A percentile compares a stretch with the other conserved stretches of the same genome.
phyloP scores from a whole-genome alignment of 2,113 vertebrate genomes.

The Varanus salvator region DNA sequence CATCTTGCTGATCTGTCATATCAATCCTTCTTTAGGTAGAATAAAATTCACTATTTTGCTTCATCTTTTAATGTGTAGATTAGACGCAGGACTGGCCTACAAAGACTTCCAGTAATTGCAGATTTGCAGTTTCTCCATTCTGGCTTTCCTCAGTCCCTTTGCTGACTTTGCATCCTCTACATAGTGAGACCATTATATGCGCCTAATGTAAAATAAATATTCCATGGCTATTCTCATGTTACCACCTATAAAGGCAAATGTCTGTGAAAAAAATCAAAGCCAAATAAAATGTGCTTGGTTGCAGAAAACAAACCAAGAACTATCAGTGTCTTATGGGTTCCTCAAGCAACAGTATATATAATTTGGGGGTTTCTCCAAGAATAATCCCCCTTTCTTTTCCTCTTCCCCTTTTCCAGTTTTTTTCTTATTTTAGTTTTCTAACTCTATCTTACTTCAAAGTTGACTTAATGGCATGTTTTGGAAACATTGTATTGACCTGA shows the following conservation, averaged over 20 bases:
- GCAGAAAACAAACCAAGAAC: conserved; percentile 62
- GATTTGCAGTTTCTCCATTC: conserved; percentile 54
- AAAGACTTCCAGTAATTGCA: conserved; percentile 50
- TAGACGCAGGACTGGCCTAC: conserved; percentile 28
- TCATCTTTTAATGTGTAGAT: conserved; percentile 38
- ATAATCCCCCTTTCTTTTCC: not conserved
- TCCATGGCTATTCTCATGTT: conserved; percentile 69
- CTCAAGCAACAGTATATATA: conserved; percentile 33
- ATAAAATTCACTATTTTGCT: conserved; percentile 23
- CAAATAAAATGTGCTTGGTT: conserved; percentile 58
- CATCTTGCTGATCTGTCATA: not conserved
- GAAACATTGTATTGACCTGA: not conserved
- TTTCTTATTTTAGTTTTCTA: not conserved
- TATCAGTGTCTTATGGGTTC: conserved; percentile 65
- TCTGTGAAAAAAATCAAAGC: conserved; percentile 71
- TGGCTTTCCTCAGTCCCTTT: conserved; percentile 45
- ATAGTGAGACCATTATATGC: conserved; percentile 52
- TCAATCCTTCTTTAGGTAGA: not conserved
- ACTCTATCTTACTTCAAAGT: not conserved
- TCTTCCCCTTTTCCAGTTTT: not conserved
- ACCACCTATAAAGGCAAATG: conserved; percentile 74
- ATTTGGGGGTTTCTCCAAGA: conserved; percentile 14
- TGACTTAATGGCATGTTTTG: not conserved
- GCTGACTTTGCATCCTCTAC: conserved; percentile 59
- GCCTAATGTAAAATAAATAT: conserved; percentile 72